A percentile compares a stretch with the other conserved stretches of the same genome.
Evolutionary conservation across 2,888 invertebrate genomes (phyloP).

Genomic region (Formica aserva): DNA sequence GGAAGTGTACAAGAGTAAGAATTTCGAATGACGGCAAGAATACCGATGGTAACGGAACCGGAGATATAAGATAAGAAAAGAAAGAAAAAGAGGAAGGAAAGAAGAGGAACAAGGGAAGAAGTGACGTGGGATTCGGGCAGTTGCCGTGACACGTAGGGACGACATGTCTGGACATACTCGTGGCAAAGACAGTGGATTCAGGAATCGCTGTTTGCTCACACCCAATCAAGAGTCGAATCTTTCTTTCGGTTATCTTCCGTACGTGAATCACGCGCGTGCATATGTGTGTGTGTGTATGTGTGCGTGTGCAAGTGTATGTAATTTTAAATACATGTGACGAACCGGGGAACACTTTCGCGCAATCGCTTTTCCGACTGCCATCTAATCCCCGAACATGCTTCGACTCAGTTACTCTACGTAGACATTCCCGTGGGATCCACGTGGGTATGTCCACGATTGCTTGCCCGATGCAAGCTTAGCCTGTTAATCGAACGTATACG

Average conservation of each 20-base stretch:
- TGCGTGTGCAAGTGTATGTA: slow-evolving; percentile 15
- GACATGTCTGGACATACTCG: slow-evolving; percentile 25
- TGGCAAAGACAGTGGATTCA: slow-evolving; percentile 69
- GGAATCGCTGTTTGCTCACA: slow-evolving; percentile 76
- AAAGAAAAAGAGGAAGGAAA: background rate
- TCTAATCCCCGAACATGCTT: slow-evolving; percentile 45
- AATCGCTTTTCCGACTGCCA: slow-evolving; percentile 30
- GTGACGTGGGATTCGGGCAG: slow-evolving; percentile 69
- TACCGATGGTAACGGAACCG: slow-evolving; percentile 23
- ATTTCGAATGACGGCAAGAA: slow-evolving; percentile 38
- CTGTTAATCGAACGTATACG: slow-evolving; percentile 44
- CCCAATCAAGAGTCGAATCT: slow-evolving; percentile 76
- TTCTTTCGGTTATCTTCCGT: slow-evolving; percentile 53
- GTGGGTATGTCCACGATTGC: slow-evolving; percentile 37
- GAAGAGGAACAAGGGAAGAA: slow-evolving; percentile 24
- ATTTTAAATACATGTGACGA: slow-evolving; percentile 21
- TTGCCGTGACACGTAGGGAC: slow-evolving; percentile 66
- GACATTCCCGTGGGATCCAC: slow-evolving; percentile 39
- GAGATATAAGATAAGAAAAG: background rate
- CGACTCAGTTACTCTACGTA: slow-evolving; percentile 8
- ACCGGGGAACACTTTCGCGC: slow-evolving; percentile 42
- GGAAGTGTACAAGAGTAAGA: slow-evolving; percentile 8
- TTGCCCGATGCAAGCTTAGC: slow-evolving; percentile 28
- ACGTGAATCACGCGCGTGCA: background rate
- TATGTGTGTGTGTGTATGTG: background rate